A percentile compares a stretch with the other conserved stretches of the same genome.
Evolutionary conservation across 2,113 vertebrate genomes (phyloP).

Genomic region (Terrapene triunguis): DNA sequence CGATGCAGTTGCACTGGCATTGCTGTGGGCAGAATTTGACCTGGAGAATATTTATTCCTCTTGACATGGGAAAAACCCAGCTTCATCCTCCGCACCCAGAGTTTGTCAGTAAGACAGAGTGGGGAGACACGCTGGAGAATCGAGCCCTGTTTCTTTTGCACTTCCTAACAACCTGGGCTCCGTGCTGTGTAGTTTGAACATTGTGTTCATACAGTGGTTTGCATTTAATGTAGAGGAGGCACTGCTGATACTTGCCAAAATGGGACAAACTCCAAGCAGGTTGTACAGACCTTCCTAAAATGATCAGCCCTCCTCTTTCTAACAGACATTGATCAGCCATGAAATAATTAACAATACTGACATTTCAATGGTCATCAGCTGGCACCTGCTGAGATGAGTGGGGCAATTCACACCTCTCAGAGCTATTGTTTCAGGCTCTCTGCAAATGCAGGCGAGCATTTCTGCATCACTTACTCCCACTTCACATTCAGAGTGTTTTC

Average conservation of each 20-base stretch:
- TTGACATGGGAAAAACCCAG: background rate
- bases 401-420: background rate
- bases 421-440: background rate
- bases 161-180: background rate
- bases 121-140: background rate
- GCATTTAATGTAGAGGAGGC: background rate
- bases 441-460: background rate
- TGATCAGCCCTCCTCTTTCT: background rate
- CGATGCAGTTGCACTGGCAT: background rate
- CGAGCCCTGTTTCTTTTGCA: background rate
- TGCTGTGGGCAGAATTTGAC: background rate
- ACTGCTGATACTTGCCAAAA: background rate
- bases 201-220: background rate
- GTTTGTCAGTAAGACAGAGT: too few species aligned
- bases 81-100: background rate
- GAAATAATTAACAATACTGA: background rate
- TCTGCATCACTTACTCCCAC: background rate
- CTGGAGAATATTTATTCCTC: background rate
- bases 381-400: background rate
- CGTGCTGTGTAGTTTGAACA: background rate
- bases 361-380: background rate
- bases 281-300: background rate
- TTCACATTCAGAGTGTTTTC: background rate
- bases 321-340: background rate
- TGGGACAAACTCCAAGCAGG: background rate